Conservation (phyloP, 2,888 invertebrate genomes). For the Agrilus cyanescens region DNA sequence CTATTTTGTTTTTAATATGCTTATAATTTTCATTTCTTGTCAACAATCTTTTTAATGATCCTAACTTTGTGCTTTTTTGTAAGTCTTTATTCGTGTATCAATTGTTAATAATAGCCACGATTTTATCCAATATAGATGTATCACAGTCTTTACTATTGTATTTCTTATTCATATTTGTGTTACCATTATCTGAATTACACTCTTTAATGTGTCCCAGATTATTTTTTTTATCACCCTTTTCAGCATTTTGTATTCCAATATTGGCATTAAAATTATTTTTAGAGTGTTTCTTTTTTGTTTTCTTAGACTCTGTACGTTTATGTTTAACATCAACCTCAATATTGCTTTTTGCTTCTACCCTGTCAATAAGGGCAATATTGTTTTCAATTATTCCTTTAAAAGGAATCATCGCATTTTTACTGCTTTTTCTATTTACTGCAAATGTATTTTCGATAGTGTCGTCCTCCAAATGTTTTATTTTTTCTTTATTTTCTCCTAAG, state of each 20-base stretch:
- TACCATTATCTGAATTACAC: constrained; percentile 9
- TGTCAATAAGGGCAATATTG: neutral
- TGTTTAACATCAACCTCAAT: constrained; percentile 11
- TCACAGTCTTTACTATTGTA: neutral
- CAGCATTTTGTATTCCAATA: neutral
- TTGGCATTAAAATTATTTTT: constrained; percentile 4
- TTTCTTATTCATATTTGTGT: constrained; percentile 8
- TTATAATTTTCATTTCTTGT: too few species aligned
- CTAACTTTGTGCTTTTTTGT: constrained; percentile 3
- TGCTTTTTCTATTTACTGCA: neutral
- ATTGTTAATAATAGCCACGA: constrained; percentile 1
- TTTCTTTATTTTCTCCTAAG: constrained; percentile 1
- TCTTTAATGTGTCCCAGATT: neutral
- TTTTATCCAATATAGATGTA: constrained; percentile 20
- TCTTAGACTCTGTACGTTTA: neutral
- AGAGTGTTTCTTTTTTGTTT: constrained; percentile 6
- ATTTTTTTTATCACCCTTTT: too few species aligned
- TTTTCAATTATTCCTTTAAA: neutral
- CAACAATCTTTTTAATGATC: too few species aligned
- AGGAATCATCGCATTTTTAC: neutral
- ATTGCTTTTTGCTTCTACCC: constrained; percentile 7
- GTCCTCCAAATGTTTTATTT: neutral
- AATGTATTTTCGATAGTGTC: neutral
- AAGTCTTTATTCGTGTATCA: constrained; percentile 4
- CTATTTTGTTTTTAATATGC: too few species aligned